These are phyloP conservation scores for Tylochromis polylepis DNA, from an alignment of 2,113 vertebrate species.

Conservation along the genomic window DNA sequence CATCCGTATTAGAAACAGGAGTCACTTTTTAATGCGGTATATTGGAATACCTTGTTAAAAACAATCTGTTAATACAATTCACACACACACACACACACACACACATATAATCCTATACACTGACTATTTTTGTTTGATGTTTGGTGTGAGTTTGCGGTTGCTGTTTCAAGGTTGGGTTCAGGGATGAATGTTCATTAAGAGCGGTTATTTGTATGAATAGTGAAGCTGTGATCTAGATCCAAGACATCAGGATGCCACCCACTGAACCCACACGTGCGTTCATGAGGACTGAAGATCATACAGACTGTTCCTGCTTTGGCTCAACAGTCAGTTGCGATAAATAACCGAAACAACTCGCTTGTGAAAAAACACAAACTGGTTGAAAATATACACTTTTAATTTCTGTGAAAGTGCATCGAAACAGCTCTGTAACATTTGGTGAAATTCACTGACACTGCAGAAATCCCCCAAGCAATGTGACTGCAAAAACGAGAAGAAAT, in stretches of 20 bases:
- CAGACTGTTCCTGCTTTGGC: not conserved
- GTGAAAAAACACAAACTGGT: not conserved
- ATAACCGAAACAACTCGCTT: accelerated
- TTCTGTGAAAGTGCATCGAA: not conserved
- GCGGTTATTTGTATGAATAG: accelerated
- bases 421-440: not conserved
- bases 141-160: not conserved
- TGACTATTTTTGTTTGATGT: not conserved
- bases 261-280: not conserved
- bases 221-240: not conserved
- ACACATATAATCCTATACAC: accelerated
- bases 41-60: not conserved
- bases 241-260: not conserved
- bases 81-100: not conserved
- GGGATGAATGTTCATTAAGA: not conserved
- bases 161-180: not conserved
- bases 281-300: not conserved
- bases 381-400: conserved; percentile 4
- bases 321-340: not conserved
- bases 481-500: not conserved
- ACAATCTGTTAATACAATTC: not conserved
- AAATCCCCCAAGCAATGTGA: not conserved
- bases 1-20: not conserved
- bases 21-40: not conserved
- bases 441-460: not conserved